Evolutionary conservation across 2,113 vertebrate genomes (phyloP).

Genomic region (Pseudorasbora parva): DNA sequence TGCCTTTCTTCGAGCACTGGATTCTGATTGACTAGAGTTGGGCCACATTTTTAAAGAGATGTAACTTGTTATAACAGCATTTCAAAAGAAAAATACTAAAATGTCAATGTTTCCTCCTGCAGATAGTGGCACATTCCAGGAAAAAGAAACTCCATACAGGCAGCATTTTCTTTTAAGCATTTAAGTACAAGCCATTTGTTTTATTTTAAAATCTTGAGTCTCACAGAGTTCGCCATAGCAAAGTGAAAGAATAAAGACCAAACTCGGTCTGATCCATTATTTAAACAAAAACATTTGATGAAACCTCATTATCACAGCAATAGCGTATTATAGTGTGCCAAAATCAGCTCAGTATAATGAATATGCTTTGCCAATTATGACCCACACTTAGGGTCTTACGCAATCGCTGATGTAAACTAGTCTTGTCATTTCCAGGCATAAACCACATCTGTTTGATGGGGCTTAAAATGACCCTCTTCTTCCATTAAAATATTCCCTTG

Average conservation of each 20-base stretch:
- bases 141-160: background rate
- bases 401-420: background rate
- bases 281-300: constrained; percentile 9
- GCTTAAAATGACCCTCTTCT: background rate
- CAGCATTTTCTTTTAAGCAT: background rate
- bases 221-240: background rate
- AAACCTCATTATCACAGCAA: background rate
- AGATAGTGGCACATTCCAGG: background rate
- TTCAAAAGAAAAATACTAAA: background rate
- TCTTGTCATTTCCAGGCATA: background rate
- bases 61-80: background rate
- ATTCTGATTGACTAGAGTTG: background rate
- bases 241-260: background rate
- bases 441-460: background rate
- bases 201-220: background rate
- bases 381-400: background rate
- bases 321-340: constrained; percentile 6
- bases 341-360: background rate
- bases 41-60: background rate
- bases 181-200: background rate
- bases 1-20: background rate
- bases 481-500: background rate
- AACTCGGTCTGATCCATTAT: background rate
- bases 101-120: background rate
- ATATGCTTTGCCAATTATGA: constrained; percentile 23